A percentile compares a stretch with the other conserved stretches of the same genome.
Conservation (phyloP, 1,140 invertebrate species). For the Pseudachorutes palmiensis region DNA sequence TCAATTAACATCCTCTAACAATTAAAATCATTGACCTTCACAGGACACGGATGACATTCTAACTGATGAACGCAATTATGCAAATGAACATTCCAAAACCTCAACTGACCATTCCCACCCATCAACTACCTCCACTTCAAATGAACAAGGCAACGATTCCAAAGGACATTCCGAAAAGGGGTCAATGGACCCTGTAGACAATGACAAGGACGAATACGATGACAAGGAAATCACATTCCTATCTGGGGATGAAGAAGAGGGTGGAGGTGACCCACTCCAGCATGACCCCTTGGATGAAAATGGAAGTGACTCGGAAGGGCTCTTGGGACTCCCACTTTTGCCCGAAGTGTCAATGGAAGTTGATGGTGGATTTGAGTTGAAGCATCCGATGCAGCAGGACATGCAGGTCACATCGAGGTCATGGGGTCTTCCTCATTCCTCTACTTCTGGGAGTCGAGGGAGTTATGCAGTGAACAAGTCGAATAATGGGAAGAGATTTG, state of each 20-base stretch:
- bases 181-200: not conserved
- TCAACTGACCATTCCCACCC: constrained; percentile 2
- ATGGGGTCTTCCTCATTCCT: constrained; percentile 4
- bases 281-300: constrained; percentile 19
- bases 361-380: not conserved
- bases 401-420: not conserved
- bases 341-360: constrained; percentile 34
- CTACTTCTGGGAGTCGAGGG: not conserved
- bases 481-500: constrained; percentile 14
- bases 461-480: constrained; percentile 11
- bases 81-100: not conserved
- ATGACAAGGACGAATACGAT: constrained; percentile 12
- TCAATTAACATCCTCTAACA: not conserved
- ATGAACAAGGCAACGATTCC: not conserved
- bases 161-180: not conserved
- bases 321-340: constrained; percentile 26
- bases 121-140: not conserved
- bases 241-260: constrained; percentile 16
- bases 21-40: not conserved
- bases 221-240: constrained; percentile 6
- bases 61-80: not conserved
- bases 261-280: constrained; percentile 22
- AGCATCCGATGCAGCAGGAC: not conserved
- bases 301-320: constrained; percentile 29
- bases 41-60: not conserved